These are phyloP conservation scores for Pogonus chalceus DNA, from an alignment of 1,140 invertebrate genomes.

Conservation along the genomic window DNA sequence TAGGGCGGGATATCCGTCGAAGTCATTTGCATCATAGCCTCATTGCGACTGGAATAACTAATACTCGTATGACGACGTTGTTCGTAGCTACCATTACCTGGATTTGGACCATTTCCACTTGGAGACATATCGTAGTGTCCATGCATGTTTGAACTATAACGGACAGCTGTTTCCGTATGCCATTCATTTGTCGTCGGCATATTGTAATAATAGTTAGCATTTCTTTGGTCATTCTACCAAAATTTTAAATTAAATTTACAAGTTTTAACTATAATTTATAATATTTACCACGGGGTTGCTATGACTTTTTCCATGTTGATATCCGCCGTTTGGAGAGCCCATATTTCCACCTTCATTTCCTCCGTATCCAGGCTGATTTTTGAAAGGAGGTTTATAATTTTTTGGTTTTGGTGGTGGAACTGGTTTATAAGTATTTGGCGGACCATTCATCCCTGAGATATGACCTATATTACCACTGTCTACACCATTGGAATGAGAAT, in stretches of 20 bases:
- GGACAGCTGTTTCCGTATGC: conserved; percentile 26
- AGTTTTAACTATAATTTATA: not conserved
- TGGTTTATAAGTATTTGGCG: conserved; percentile 57
- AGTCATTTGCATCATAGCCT: conserved; percentile 23
- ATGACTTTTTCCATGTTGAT: conserved; percentile 37
- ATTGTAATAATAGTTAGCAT: conserved; percentile 38
- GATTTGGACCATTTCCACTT: conserved; percentile 25
- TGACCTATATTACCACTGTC: conserved; percentile 19
- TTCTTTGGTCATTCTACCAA: conserved; percentile 26
- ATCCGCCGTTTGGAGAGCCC: conserved; percentile 24
- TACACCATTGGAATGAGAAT: conserved; percentile 22
- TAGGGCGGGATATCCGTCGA: conserved; percentile 16
- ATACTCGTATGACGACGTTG: conserved; percentile 26
- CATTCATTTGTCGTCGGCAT: conserved; percentile 31
- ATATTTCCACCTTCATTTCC: conserved; percentile 20
- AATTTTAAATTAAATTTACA: not conserved
- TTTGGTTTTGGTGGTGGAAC: conserved; percentile 86
- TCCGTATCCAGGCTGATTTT: conserved; percentile 15
- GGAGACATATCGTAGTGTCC: conserved; percentile 32
- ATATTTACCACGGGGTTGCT: conserved; percentile 33
- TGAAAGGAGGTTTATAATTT: conserved; percentile 70
- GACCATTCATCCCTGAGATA: conserved; percentile 21
- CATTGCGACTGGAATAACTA: conserved; percentile 32
- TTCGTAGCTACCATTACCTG: conserved; percentile 6
- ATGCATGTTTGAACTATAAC: conserved; percentile 26